phyloP scores from a whole-genome alignment of 2,797 vertebrate genomes.

The Pseudocheirus occidentalis region DNA sequence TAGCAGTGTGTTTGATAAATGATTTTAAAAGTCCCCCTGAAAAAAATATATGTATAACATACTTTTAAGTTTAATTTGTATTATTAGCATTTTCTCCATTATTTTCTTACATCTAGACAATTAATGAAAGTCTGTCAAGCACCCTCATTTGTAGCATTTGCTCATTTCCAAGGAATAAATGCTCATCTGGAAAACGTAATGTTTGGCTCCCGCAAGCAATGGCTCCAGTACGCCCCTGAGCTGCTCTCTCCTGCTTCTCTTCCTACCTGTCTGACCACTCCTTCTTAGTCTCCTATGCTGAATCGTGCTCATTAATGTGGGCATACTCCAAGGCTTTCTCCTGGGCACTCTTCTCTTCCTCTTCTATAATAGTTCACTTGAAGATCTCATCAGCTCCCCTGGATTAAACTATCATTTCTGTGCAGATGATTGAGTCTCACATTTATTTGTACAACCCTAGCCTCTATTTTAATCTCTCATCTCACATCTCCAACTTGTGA shows the following conservation, averaged over 20 bases:
- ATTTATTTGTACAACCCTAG: neutral
- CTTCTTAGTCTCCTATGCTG: neutral
- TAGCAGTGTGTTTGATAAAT: neutral
- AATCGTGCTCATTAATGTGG: neutral
- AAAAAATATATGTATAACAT: neutral
- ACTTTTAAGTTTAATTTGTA: neutral
- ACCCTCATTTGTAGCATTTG: neutral
- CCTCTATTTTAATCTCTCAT: neutral
- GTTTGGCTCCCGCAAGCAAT: no score
- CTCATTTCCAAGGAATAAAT: neutral
- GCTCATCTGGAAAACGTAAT: neutral
- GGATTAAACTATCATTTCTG: neutral
- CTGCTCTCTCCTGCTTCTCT: no score
- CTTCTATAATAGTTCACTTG: neutral
- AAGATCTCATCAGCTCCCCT: neutral
- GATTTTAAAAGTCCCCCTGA: neutral
- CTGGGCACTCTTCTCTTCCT: neutral
- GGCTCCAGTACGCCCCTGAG: no score
- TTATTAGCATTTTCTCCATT: neutral
- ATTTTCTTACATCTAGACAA: neutral
- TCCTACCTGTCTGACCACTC: neutral
- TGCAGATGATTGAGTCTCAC: neutral
- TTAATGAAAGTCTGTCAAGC: neutral
- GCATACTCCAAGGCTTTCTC: neutral
- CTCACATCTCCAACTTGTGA: neutral